These are phyloP conservation scores for Etia nguti DNA, from an alignment of 2,113 vertebrate genomes.

Conservation along the genomic window DNA sequence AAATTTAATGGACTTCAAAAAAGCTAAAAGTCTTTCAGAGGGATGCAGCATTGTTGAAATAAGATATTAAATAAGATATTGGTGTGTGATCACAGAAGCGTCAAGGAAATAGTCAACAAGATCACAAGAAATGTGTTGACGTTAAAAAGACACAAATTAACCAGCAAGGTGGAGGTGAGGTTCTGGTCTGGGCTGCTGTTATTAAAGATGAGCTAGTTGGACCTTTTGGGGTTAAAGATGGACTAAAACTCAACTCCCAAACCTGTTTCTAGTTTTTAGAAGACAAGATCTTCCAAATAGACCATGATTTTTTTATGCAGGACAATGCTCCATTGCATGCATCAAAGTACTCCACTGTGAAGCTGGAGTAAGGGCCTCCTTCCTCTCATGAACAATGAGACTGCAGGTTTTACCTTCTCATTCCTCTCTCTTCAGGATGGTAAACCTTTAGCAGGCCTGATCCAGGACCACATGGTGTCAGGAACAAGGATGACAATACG, in stretches of 20 bases:
- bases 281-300: too few species aligned
- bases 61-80: background rate
- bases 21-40: background rate
- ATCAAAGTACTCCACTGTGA: background rate
- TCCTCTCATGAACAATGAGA: background rate
- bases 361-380: background rate
- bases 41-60: background rate
- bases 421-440: conserved; percentile 78
- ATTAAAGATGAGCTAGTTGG: background rate
- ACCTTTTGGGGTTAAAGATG: background rate
- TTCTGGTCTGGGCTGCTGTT: background rate
- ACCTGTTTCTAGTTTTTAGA: background rate
- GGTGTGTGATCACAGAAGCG: background rate
- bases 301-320: background rate
- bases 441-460: conserved; percentile 90
- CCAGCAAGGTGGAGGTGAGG: background rate
- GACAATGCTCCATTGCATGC: background rate
- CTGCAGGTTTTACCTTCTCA: background rate
- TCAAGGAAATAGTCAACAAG: background rate
- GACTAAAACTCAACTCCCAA: background rate
- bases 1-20: background rate
- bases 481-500: conserved; percentile 92
- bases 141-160: background rate
- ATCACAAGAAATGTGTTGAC: background rate
- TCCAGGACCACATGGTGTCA: conserved; percentile 98